Percentiles rank a stretch among this genome's conserved stretches.
Evolutionary conservation across 23 tunicate species (phyloP).

Genomic region (Styela clava): DNA sequence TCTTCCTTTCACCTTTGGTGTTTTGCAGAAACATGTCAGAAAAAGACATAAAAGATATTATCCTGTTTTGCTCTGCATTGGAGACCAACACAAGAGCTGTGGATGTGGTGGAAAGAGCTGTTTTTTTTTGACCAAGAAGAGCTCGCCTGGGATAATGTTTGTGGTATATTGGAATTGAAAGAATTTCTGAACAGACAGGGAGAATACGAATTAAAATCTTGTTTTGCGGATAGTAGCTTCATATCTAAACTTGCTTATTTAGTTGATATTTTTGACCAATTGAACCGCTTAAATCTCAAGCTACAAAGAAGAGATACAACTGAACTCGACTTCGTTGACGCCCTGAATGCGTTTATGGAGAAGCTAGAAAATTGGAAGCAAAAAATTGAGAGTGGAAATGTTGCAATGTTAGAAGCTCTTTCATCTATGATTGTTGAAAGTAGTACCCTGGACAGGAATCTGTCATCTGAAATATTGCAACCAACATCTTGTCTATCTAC

Average conservation of each 20-base stretch:
- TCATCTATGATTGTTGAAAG: conserved; percentile 13
- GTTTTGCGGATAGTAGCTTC: conserved; percentile 36
- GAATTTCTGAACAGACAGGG: too few species aligned
- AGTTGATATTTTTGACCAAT: conserved; percentile 61
- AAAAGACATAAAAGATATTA: not conserved
- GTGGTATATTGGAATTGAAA: too few species aligned
- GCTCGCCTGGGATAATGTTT: not conserved
- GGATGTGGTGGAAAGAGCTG: conserved; percentile 20
- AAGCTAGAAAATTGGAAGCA: conserved; percentile 48
- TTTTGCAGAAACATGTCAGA: conserved; percentile 10
- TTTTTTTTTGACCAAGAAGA: not conserved
- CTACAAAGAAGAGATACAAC: conserved; percentile 38
- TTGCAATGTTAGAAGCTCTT: conserved; percentile 28
- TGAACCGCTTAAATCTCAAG: conserved; percentile 44
- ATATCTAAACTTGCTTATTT: conserved; percentile 37
- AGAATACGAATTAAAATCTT: conserved; percentile 23
- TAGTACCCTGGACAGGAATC: conserved; percentile 5
- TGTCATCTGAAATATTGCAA: conserved; percentile 19
- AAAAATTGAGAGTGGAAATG: conserved; percentile 20
- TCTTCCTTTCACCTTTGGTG: not conserved
- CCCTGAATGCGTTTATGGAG: not conserved
- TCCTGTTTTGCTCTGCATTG: conserved; percentile 30
- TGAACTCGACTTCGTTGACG: conserved; percentile 36
- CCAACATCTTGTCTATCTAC: conserved; percentile 26
- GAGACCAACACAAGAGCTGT: conserved; percentile 22